A percentile compares a stretch with the other conserved stretches of the same genome.
Evolutionary conservation across 2,888 invertebrate species (phyloP).

Genomic region (Drosophila maculinotata): DNA sequence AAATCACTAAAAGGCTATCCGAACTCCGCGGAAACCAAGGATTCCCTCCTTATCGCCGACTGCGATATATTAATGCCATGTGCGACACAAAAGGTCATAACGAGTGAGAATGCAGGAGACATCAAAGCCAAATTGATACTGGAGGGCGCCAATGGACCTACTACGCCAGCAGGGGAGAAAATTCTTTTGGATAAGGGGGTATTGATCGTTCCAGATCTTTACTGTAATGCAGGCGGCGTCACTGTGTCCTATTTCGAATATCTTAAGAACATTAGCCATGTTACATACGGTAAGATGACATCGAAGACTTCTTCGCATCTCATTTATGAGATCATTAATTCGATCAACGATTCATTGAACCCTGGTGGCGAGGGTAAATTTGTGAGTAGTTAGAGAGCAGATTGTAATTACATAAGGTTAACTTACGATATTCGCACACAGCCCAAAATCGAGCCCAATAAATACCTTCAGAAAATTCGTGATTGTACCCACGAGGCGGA

Average conservation of each 20-base stretch:
- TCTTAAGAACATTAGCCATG: conserved; percentile 99
- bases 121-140: conserved; percentile 97
- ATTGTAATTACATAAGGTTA: background rate
- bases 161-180: conserved; percentile 97
- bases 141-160: conserved; percentile 98
- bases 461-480: conserved; percentile 56
- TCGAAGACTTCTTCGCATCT: conserved; percentile 93
- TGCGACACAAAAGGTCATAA: conserved; percentile 97
- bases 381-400: conserved; percentile 35
- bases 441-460: conserved; percentile 66
- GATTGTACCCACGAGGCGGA: conserved; percentile 95
- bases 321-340: conserved; percentile 73
- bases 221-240: conserved; percentile 97
- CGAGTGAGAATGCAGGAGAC: conserved; percentile 94
- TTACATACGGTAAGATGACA: conserved; percentile 96
- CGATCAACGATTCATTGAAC: conserved; percentile 71
- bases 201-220: conserved; percentile 96
- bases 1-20: conserved; percentile 97
- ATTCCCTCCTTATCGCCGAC: conserved; percentile 94
- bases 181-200: conserved; percentile 94
- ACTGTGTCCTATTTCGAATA: conserved; percentile 99
- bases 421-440: conserved; percentile 3
- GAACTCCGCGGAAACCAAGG: conserved; percentile 93
- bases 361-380: background rate
- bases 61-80: conserved; percentile 99